phyloP scores from a whole-genome alignment of 2,113 vertebrate species.

The Arvicanthis niloticus region DNA sequence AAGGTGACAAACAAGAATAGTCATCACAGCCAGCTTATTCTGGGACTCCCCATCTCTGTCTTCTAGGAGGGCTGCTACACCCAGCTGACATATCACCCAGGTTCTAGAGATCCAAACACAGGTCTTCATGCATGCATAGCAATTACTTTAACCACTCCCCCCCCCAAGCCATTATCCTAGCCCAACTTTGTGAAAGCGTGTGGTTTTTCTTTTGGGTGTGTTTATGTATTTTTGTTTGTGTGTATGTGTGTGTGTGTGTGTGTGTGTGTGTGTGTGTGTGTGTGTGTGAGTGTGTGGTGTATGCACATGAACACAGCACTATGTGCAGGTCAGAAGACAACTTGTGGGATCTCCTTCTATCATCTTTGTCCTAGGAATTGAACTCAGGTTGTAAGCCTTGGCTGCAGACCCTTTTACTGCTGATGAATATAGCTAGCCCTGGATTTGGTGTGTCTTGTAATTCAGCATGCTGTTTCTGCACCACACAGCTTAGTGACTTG shows the following conservation, averaged over 20 bases:
- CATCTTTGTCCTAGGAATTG: too few relatives aligned
- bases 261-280: neutral
- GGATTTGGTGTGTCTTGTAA: neutral
- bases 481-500: neutral
- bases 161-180: too few relatives aligned
- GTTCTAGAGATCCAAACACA: neutral
- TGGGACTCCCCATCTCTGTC: neutral
- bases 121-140: neutral
- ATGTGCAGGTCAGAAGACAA: neutral
- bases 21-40: neutral
- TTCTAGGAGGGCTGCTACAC: neutral
- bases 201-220: neutral
- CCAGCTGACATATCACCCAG: neutral
- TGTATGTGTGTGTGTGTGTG: neutral
- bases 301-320: too few relatives aligned
- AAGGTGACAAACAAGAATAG: neutral
- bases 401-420: neutral
- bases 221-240: neutral
- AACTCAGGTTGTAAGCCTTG: neutral
- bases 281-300: neutral
- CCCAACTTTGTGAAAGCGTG: neutral
- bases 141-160: too few relatives aligned
- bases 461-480: neutral
- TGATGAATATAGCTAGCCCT: neutral
- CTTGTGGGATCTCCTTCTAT: neutral